phyloP scores from a whole-genome alignment of 2,797 vertebrate species.

The Pampus argenteus region DNA sequence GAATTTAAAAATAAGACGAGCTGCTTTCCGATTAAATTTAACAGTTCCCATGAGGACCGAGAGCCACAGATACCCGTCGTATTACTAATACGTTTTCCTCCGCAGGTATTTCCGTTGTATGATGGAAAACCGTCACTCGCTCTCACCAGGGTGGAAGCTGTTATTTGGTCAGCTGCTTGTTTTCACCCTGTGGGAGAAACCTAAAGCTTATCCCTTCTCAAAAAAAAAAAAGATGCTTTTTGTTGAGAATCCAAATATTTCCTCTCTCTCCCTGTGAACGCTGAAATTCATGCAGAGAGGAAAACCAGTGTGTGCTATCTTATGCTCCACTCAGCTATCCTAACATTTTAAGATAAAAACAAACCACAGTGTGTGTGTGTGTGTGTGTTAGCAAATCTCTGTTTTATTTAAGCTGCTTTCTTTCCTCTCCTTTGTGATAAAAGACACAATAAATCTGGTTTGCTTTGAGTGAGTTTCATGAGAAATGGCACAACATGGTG shows the following conservation, averaged over 20 bases:
- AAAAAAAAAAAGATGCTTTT: slow-evolving; percentile 26
- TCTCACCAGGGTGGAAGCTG: slow-evolving; percentile 45
- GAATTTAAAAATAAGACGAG: slow-evolving; percentile 18
- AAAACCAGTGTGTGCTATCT: background rate
- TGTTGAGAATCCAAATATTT: slow-evolving; percentile 48
- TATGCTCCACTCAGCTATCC: background rate
- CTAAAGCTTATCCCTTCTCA: slow-evolving; percentile 29
- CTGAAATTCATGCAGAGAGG: slow-evolving; percentile 9
- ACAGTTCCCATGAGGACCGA: slow-evolving; percentile 7
- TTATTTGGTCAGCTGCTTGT: slow-evolving; percentile 77
- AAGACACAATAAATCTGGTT: slow-evolving; percentile 20
- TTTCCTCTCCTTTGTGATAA: slow-evolving; percentile 19
- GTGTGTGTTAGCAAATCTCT: background rate
- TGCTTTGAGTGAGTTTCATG: too few relatives aligned
- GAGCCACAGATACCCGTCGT: slow-evolving; percentile 13
- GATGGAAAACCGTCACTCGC: slow-evolving; percentile 51
- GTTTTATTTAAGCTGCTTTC: background rate
- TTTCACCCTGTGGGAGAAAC: slow-evolving; percentile 55
- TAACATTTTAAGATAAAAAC: slow-evolving; percentile 18
- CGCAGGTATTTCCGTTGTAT: slow-evolving; percentile 62
- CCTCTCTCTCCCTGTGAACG: slow-evolving; percentile 16
- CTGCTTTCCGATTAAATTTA: slow-evolving; percentile 15
- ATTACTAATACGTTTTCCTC: slow-evolving; percentile 34
- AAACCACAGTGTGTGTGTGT: slow-evolving; percentile 7
- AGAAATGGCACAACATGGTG: slow-evolving; percentile 8